phyloP scores from a whole-genome alignment of 2,797 vertebrate species.

The Gymnothorax javanicus region DNA sequence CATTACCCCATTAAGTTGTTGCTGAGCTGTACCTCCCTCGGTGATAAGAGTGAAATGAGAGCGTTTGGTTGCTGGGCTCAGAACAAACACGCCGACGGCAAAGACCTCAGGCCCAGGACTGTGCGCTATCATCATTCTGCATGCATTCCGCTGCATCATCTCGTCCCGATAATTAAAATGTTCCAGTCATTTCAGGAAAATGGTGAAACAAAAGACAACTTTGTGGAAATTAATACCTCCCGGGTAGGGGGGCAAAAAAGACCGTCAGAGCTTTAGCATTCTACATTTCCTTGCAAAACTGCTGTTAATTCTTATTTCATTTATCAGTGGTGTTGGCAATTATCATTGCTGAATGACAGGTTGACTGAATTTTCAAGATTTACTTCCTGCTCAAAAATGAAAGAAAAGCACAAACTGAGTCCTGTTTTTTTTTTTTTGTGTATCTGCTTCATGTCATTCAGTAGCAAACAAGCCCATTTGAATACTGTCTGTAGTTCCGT shows the following conservation, averaged over 20 bases:
- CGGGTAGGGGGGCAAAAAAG: background rate
- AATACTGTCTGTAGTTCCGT: background rate
- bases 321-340: background rate
- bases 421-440: background rate
- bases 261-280: background rate
- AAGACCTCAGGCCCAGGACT: conserved; percentile 53
- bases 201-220: conserved; percentile 64
- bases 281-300: background rate
- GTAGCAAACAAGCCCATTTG: background rate
- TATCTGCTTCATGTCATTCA: background rate
- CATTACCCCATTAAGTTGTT: conserved; percentile 45
- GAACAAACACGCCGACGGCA: conserved; percentile 51
- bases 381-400: background rate
- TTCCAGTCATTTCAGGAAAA: conserved; percentile 65
- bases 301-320: background rate
- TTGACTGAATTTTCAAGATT: background rate
- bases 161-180: conserved; percentile 70
- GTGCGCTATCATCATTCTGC: conserved; percentile 57
- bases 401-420: background rate
- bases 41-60: conserved; percentile 48
- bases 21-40: conserved; percentile 33
- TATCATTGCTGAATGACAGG: background rate
- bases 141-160: conserved; percentile 50
- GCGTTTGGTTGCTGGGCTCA: conserved; percentile 56
- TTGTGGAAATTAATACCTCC: conserved; percentile 48